Conservation (phyloP, 1,140 invertebrate genomes). For the Lucilia sericata region DNA sequence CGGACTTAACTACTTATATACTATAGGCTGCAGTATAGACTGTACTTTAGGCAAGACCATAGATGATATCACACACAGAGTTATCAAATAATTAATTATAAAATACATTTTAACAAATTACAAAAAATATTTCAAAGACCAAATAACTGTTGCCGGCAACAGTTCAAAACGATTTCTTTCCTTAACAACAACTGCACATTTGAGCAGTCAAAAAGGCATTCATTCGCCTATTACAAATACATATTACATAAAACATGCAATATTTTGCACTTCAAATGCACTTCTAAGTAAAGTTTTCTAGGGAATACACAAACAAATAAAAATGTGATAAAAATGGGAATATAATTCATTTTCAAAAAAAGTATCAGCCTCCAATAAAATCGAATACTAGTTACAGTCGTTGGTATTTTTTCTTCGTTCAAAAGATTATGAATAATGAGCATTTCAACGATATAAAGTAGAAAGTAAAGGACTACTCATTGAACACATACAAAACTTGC, state of each 20-base stretch:
- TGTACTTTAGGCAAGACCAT: too few species aligned
- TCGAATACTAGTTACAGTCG: neutral
- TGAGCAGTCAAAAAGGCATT: neutral
- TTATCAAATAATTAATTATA: too few species aligned
- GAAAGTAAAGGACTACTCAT: neutral
- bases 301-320: neutral
- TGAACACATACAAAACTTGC: neutral
- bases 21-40: too few species aligned
- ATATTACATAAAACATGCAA: neutral
- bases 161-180: neutral
- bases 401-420: neutral
- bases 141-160: too few species aligned
- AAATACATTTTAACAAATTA: too few species aligned
- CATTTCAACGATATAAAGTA: constrained; percentile 15
- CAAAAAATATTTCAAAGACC: too few species aligned
- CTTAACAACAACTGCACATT: neutral
- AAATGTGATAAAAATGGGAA: neutral
- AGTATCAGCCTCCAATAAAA: neutral
- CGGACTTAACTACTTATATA: too few species aligned
- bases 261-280: constrained; percentile 1
- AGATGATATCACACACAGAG: too few species aligned
- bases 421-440: constrained; percentile 46
- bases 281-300: neutral
- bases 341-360: neutral
- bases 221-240: neutral